Evolutionary conservation across 2,888 invertebrate species (phyloP).

Genomic region (Atethmia centrago): DNA sequence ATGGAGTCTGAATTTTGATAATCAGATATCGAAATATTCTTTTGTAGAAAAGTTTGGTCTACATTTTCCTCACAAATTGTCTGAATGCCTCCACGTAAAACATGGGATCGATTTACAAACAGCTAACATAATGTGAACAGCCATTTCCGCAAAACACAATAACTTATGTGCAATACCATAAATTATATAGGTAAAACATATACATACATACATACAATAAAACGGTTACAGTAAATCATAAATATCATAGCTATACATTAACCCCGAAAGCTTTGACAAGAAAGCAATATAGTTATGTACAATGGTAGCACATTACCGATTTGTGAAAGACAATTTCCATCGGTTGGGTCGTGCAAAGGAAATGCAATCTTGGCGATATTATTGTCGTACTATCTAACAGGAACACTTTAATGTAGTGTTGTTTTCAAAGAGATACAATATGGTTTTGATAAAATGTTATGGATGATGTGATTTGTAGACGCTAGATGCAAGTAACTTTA

Average conservation of each 20-base stretch:
- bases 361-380: conserved; percentile 58
- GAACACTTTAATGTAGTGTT: conserved; percentile 47
- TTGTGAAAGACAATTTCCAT: conserved; percentile 82
- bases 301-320: conserved; percentile 79
- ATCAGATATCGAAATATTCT: not conserved
- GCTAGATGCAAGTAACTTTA: conserved; percentile 6
- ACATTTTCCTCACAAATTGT: conserved; percentile 12
- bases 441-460: conserved; percentile 41
- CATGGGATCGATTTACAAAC: conserved; percentile 21
- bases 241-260: conserved; percentile 55
- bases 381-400: conserved; percentile 47
- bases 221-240: conserved; percentile 46
- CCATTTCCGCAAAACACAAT: conserved; percentile 34
- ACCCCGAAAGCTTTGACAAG: conserved; percentile 59
- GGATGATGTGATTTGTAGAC: conserved; percentile 23
- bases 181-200: conserved; percentile 1
- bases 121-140: not conserved
- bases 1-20: conserved; percentile 13
- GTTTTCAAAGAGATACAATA: conserved; percentile 35
- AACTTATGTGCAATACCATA: conserved; percentile 28
- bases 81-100: conserved; percentile 19
- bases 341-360: conserved; percentile 67
- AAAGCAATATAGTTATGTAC: conserved; percentile 63
- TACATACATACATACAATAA: conserved; percentile 14
- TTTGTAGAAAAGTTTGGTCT: not conserved